Conservation (phyloP, 2,797 vertebrate species). For the Harpagifer antarcticus region DNA sequence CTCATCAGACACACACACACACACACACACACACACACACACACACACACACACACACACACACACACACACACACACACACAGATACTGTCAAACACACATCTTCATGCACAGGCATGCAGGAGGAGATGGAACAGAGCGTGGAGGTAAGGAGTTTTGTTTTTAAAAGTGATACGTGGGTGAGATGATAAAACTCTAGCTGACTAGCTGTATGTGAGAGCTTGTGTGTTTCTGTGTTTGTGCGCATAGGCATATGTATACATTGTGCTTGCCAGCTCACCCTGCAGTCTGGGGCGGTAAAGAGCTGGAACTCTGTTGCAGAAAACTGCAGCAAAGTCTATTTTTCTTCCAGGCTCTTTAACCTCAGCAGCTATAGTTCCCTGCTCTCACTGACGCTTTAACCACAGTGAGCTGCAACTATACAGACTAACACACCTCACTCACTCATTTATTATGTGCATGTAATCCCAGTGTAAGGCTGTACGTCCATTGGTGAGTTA, state of each 20-base stretch:
- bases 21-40: too few relatives aligned
- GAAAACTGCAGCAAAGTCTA: conserved; percentile 68
- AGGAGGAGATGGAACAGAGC: conserved; percentile 76
- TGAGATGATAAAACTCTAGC: conserved; percentile 9
- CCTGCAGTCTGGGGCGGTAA: conserved; percentile 44
- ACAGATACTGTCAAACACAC: neutral
- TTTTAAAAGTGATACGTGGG: conserved; percentile 25
- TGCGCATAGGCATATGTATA: neutral
- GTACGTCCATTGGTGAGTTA: neutral
- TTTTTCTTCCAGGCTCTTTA: conserved; percentile 15
- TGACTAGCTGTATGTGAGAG: conserved; percentile 8
- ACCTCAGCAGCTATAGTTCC: conserved; percentile 9
- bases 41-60: neutral
- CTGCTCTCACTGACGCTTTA: conserved; percentile 17
- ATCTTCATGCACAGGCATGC: conserved; percentile 68
- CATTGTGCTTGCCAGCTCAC: conserved; percentile 36
- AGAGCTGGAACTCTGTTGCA: conserved; percentile 52
- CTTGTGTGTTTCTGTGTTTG: conserved; percentile 6
- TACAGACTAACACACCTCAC: neutral
- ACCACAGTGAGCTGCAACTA: conserved; percentile 5
- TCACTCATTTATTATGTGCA: conserved; percentile 23
- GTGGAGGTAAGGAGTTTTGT: conserved; percentile 79
- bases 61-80: conserved; percentile 2
- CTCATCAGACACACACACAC: conserved; percentile 31
- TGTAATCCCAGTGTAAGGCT: conserved; percentile 3